Conservation (phyloP, 1,140 invertebrate species). For the Neotoxoptera formosana region DNA sequence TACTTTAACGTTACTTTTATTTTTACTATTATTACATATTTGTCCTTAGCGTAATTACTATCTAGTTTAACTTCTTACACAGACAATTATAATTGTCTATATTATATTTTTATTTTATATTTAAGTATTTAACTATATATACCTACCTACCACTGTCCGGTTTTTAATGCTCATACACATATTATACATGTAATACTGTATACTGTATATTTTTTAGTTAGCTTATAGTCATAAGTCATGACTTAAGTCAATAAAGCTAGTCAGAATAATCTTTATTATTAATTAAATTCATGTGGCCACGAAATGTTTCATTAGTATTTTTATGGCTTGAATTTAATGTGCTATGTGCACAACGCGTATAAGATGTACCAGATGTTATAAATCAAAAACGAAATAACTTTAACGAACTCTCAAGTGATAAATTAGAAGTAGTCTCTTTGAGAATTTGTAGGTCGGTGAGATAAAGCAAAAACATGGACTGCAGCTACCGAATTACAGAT, state of each 20-base stretch:
- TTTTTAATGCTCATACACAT: not conserved
- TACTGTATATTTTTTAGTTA: not conserved
- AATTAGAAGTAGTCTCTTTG: not conserved
- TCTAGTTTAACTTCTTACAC: not conserved
- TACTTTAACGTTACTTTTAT: not conserved
- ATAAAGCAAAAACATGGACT: not conserved
- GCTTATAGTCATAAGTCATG: not conserved
- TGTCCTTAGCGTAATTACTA: not conserved
- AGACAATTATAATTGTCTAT: not conserved
- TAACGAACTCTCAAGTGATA: not conserved
- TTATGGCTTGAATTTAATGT: not conserved
- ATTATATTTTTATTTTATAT: not conserved
- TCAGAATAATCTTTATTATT: not conserved
- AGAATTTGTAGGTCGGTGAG: not conserved
- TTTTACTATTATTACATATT: not conserved
- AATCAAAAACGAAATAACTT: slow-evolving; percentile 7
- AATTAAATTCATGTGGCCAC: not conserved
- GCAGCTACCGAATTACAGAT: slow-evolving; percentile 6
- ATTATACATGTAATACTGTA: not conserved
- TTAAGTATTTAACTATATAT: too few relatives aligned
- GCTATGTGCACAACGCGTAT: not conserved
- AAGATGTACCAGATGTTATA: slow-evolving; percentile 8
- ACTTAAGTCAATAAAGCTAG: slow-evolving; percentile 31
- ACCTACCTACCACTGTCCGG: not conserved
- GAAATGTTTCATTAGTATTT: slow-evolving; percentile 30